Conservation (phyloP, 2,888 invertebrate species). For the Endotricha flammealis region DNA sequence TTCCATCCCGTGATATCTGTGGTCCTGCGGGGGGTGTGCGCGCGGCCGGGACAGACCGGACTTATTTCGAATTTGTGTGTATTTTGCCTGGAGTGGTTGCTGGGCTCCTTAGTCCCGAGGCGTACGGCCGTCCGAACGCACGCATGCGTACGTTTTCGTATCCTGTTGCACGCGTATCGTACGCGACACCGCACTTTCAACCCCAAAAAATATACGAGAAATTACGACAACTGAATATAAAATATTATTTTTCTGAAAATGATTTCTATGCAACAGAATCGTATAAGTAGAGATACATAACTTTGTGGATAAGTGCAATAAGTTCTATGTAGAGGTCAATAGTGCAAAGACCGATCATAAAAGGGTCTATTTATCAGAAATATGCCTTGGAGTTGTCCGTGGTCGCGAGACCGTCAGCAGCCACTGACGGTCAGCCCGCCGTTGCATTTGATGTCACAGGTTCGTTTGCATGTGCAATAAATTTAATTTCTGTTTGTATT, state of each 20-base stretch:
- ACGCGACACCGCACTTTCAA: slow-evolving; percentile 9
- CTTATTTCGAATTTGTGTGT: slow-evolving; percentile 17
- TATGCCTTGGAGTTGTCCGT: slow-evolving; percentile 71
- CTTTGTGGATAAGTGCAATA: slow-evolving; percentile 22
- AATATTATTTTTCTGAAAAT: not conserved
- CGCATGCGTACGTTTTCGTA: slow-evolving; percentile 44
- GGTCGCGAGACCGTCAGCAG: slow-evolving; percentile 60
- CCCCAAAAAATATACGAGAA: not conserved
- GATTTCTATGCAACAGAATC: too few species aligned
- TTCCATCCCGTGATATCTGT: slow-evolving; percentile 21
- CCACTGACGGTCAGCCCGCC: slow-evolving; percentile 53
- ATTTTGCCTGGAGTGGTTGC: slow-evolving; percentile 10
- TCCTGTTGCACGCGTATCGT: slow-evolving; percentile 49
- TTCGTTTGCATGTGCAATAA: slow-evolving; percentile 35
- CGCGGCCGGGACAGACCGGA: slow-evolving; percentile 34
- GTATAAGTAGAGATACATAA: not conserved
- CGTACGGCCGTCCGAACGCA: slow-evolving; percentile 60
- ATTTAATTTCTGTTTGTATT: too few species aligned
- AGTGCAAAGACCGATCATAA: slow-evolving; percentile 35
- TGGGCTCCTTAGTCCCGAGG: slow-evolving; percentile 46
- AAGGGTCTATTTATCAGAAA: slow-evolving; percentile 24
- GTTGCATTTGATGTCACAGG: slow-evolving; percentile 52
- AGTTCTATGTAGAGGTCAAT: slow-evolving; percentile 35
- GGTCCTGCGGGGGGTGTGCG: slow-evolving; percentile 43
- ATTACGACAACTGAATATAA: not conserved